Conservation (phyloP, 2,113 vertebrate species). For the Potamarius usumacintae region DNA sequence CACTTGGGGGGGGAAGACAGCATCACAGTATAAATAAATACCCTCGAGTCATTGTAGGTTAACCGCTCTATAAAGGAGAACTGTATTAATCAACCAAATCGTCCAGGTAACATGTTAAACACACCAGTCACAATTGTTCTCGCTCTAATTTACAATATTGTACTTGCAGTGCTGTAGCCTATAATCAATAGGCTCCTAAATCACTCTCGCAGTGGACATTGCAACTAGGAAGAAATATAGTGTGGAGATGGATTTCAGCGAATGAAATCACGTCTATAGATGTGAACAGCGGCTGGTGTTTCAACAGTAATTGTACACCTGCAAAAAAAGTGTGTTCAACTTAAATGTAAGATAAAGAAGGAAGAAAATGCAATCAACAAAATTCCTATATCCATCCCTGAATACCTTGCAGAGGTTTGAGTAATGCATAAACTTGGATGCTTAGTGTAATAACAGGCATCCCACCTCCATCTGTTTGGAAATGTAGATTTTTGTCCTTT, state of each 20-base stretch:
- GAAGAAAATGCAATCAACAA: background rate
- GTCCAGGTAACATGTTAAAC: background rate
- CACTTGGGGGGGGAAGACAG: background rate
- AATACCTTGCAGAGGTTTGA: background rate
- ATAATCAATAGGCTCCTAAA: background rate
- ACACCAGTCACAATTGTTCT: background rate
- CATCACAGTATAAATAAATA: background rate
- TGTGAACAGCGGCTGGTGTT: background rate
- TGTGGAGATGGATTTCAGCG: background rate
- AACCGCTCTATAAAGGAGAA: background rate
- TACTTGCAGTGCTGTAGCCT: background rate
- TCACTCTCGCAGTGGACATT: background rate
- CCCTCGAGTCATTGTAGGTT: background rate
- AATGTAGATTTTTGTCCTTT: background rate
- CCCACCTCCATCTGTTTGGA: background rate
- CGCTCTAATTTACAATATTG: background rate
- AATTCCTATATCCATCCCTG: background rate
- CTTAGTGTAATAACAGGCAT: background rate
- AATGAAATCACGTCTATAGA: background rate
- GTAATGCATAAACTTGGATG: background rate
- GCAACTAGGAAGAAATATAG: background rate
- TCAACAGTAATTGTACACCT: background rate
- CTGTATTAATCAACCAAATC: background rate
- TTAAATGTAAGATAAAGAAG: background rate
- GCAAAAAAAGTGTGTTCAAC: background rate